These are phyloP conservation scores for Celastrina argiolus DNA, from an alignment of 2,888 invertebrate genomes.

Conservation along the genomic window DNA sequence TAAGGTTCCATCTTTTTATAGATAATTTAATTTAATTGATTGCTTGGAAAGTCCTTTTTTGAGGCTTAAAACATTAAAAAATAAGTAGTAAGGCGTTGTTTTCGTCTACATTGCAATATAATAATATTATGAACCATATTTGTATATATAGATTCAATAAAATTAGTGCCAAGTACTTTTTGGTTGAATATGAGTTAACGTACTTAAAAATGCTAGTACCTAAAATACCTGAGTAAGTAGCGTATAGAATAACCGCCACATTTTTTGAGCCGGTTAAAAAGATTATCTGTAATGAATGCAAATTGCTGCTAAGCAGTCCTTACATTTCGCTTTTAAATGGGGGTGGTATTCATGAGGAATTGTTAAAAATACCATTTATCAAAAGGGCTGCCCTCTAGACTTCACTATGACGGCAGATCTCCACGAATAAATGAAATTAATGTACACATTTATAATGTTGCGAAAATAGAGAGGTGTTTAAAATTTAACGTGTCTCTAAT, in stretches of 20 bases:
- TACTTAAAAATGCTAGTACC: background rate
- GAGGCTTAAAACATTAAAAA: too few species aligned
- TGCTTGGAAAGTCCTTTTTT: too few species aligned
- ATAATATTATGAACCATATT: too few species aligned
- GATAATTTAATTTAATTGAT: background rate
- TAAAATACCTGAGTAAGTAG: background rate
- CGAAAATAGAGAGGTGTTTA: too few species aligned
- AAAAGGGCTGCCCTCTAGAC: conserved; percentile 22
- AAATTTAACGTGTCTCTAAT: too few species aligned
- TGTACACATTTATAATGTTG: background rate
- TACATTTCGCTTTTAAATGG: conserved; percentile 48
- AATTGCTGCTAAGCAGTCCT: conserved; percentile 54
- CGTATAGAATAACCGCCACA: background rate
- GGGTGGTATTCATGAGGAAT: conserved; percentile 62
- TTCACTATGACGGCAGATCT: background rate
- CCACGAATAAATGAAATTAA: background rate
- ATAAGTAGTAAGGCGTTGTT: too few species aligned
- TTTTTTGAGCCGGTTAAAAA: conserved; percentile 28
- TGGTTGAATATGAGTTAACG: too few species aligned
- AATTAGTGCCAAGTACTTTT: too few species aligned
- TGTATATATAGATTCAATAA: too few species aligned
- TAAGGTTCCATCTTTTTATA: background rate
- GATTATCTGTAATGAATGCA: conserved; percentile 47
- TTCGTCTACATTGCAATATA: too few species aligned
- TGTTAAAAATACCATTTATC: conserved; percentile 59